These are phyloP conservation scores for Amyelois transitella DNA, from an alignment of 1,140 invertebrate genomes.

Conservation along the genomic window DNA sequence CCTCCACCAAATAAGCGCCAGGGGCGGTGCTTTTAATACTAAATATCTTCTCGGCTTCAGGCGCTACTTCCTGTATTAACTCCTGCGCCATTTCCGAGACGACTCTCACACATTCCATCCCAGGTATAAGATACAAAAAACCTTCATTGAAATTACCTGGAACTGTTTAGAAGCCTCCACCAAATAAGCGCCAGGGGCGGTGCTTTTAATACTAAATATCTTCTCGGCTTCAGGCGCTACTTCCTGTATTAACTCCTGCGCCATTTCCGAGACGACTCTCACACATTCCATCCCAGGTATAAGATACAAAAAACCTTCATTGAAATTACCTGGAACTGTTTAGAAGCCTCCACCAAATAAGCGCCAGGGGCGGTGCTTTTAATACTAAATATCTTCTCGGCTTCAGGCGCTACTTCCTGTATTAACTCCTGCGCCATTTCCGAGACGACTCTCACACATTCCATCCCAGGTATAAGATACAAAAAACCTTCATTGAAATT, in stretches of 20 bases:
- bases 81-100: conserved; percentile 89
- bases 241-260: conserved; percentile 93
- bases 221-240: conserved; percentile 90
- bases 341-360: conserved; percentile 93
- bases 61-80: conserved; percentile 90
- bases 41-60: conserved; percentile 92
- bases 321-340: conserved; percentile 80
- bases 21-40: conserved; percentile 94
- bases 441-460: conserved; percentile 72
- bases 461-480: background rate
- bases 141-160: conserved; percentile 80
- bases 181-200: conserved; percentile 91
- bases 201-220: conserved; percentile 95
- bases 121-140: conserved; percentile 87
- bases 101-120: conserved; percentile 93
- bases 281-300: conserved; percentile 94
- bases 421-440: conserved; percentile 90
- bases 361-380: conserved; percentile 94
- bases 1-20: conserved; percentile 93
- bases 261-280: conserved; percentile 85
- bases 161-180: conserved; percentile 93
- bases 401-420: conserved; percentile 89
- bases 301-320: too few species aligned
- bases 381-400: conserved; percentile 93
- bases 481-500: conserved; percentile 38